phyloP scores from a whole-genome alignment of 1,140 invertebrate genomes.

The Nasonia longicornis region DNA sequence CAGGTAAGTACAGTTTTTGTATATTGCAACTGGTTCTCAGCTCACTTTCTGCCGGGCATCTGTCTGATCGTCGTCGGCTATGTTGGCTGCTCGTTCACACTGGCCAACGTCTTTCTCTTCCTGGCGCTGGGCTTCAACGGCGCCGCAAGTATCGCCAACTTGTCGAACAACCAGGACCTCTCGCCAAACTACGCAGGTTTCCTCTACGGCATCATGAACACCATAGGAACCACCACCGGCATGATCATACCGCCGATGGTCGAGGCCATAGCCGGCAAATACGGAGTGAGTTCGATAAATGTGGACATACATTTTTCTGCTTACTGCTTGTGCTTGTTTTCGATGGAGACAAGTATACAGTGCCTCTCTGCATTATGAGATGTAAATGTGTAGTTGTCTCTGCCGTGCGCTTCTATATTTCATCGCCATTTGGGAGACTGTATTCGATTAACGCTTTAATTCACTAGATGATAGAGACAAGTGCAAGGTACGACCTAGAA shows the following conservation, averaged over 20 bases:
- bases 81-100: slow-evolving; percentile 73
- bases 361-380: no score
- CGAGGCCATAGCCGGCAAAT: slow-evolving; percentile 57
- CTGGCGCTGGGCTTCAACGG: slow-evolving; percentile 85
- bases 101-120: slow-evolving; percentile 76
- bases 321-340: no score
- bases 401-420: not conserved
- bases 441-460: not conserved
- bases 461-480: no score
- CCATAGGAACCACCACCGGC: slow-evolving; percentile 74
- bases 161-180: slow-evolving; percentile 86
- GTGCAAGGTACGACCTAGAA: no score
- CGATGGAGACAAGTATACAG: no score
- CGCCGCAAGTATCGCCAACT: slow-evolving; percentile 82
- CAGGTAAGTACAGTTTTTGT: not conserved
- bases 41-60: slow-evolving; percentile 78
- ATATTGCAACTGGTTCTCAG: slow-evolving; percentile 59
- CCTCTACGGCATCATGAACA: slow-evolving; percentile 80
- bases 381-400: no score
- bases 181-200: slow-evolving; percentile 83
- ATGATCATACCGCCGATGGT: slow-evolving; percentile 73
- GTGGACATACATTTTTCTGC: no score
- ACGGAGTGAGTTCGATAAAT: slow-evolving; percentile 51
- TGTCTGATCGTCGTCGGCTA: slow-evolving; percentile 76
- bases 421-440: not conserved